phyloP scores from a whole-genome alignment of 2,113 vertebrate genomes.

The Aphelocoma coerulescens region DNA sequence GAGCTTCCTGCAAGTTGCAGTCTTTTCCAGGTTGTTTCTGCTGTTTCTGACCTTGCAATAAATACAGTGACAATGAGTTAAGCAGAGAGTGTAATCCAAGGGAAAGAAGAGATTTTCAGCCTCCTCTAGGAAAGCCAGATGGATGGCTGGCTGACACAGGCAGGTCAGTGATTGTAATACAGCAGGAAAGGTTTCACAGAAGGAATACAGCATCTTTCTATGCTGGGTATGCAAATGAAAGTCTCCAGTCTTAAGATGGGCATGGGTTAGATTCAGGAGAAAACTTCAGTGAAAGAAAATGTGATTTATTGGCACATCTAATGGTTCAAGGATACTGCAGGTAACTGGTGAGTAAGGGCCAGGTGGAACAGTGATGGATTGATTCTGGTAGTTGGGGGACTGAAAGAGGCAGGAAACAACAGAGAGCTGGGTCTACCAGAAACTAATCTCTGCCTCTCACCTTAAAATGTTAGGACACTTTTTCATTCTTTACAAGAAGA shows the following conservation, averaged over 20 bases:
- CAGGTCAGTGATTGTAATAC: background rate
- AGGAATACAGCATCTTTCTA: background rate
- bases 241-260: background rate
- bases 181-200: background rate
- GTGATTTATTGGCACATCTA: background rate
- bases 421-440: background rate
- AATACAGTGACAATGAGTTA: background rate
- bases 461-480: background rate
- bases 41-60: conserved; percentile 23
- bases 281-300: background rate
- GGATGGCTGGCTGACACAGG: background rate
- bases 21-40: background rate
- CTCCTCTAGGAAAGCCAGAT: background rate
- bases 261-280: background rate
- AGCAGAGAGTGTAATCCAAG: background rate
- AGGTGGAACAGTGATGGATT: background rate
- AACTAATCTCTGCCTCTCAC: background rate
- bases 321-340: background rate
- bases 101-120: background rate
- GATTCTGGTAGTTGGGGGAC: background rate
- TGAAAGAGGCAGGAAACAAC: background rate
- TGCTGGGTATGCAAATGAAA: background rate
- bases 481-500: background rate
- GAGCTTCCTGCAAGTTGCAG: background rate
- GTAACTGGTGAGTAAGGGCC: background rate